Conservation (phyloP, 1,140 invertebrate species). For the Drosophila sucinea region DNA sequence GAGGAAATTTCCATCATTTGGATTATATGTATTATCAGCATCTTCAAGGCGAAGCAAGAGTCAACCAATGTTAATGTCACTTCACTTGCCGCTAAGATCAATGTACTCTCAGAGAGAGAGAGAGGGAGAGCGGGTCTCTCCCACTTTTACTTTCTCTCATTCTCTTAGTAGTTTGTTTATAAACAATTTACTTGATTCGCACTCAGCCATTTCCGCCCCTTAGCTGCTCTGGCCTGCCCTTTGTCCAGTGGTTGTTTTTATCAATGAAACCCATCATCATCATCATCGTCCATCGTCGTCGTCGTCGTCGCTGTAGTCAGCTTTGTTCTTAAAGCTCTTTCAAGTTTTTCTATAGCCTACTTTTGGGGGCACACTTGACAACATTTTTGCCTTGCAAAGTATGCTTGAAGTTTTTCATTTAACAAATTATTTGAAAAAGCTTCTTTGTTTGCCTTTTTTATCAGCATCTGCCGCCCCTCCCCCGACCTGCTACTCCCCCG, state of each 20-base stretch:
- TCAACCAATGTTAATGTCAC: constrained; percentile 62
- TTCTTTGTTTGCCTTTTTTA: constrained; percentile 44
- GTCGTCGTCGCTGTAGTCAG: background rate
- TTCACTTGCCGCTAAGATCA: constrained; percentile 46
- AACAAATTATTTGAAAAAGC: constrained; percentile 14
- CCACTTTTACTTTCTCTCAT: background rate
- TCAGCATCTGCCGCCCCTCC: constrained; percentile 8
- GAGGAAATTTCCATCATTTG: constrained; percentile 7
- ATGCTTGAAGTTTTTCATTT: constrained; percentile 13
- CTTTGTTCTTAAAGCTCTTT: constrained; percentile 8
- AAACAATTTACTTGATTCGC: constrained; percentile 6
- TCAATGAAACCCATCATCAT: constrained; percentile 9
- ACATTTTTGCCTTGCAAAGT: constrained; percentile 20
- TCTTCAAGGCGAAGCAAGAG: constrained; percentile 12
- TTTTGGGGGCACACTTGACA: constrained; percentile 14
- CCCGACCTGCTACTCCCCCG: background rate
- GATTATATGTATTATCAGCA: constrained; percentile 2
- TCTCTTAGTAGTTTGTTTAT: background rate
- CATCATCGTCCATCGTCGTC: background rate
- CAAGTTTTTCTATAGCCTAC: constrained; percentile 22
- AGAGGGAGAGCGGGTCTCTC: background rate
- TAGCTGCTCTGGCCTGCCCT: background rate
- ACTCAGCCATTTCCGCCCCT: background rate
- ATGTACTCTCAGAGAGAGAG: constrained; percentile 36
- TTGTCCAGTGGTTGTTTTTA: background rate